Conservation (phyloP, 2,888 invertebrate species). For the Monopis laevigella region DNA sequence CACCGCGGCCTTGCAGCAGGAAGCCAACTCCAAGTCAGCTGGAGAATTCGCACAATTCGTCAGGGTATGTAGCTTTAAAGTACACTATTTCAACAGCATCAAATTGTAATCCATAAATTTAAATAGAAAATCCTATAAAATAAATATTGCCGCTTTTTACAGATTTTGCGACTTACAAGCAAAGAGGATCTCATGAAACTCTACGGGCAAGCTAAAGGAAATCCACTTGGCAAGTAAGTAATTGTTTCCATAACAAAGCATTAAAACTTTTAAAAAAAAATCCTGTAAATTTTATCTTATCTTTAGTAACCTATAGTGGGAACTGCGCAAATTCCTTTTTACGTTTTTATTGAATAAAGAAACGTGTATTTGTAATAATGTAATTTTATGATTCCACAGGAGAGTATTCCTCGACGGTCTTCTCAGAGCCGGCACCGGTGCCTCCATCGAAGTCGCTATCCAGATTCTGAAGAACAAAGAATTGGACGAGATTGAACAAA, state of each 20-base stretch:
- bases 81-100: not conserved
- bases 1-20: slow-evolving; percentile 65
- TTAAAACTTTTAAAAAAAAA: too few relatives aligned
- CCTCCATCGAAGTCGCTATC: slow-evolving; percentile 74
- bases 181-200: slow-evolving; percentile 77
- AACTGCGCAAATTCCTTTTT: too few relatives aligned
- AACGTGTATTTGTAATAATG: not conserved
- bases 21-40: slow-evolving; percentile 74
- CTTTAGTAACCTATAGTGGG: too few relatives aligned
- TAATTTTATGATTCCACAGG: slow-evolving; percentile 41
- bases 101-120: not conserved
- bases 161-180: slow-evolving; percentile 71
- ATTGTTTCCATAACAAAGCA: too few relatives aligned
- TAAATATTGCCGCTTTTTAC: slow-evolving; percentile 29
- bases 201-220: slow-evolving; percentile 71
- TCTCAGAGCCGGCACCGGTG: slow-evolving; percentile 81
- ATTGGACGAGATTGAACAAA: slow-evolving; percentile 64
- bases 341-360: too few relatives aligned
- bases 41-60: slow-evolving; percentile 72
- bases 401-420: slow-evolving; percentile 85
- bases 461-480: slow-evolving; percentile 74
- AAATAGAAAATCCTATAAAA: not conserved
- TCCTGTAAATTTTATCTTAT: too few relatives aligned
- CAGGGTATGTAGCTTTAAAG: slow-evolving; percentile 41
- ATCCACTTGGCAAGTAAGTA: slow-evolving; percentile 65